phyloP scores from a whole-genome alignment of 2,888 invertebrate genomes.

The Plebejus anna region DNA sequence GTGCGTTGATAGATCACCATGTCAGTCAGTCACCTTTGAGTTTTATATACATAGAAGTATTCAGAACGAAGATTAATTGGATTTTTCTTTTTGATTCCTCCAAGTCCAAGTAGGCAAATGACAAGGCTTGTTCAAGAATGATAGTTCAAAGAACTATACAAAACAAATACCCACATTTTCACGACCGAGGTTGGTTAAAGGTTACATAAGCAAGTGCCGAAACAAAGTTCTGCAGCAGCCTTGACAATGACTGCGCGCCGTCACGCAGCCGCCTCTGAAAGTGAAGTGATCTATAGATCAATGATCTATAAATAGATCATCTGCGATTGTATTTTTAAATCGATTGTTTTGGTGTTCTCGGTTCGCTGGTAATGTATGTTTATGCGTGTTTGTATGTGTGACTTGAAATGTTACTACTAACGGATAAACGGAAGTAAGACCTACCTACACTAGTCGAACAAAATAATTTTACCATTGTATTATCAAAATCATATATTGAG shows the following conservation, averaged over 20 bases:
- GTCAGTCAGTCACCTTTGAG: too few species aligned
- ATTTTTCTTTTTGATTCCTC: too few species aligned
- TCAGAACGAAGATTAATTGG: too few species aligned
- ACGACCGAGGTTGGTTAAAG: slow-evolving; percentile 21
- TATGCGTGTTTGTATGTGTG: not conserved
- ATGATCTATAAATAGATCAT: slow-evolving; percentile 30
- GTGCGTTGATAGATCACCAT: too few species aligned
- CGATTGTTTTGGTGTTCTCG: slow-evolving; percentile 13
- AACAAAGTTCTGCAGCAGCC: slow-evolving; percentile 33
- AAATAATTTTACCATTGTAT: too few species aligned
- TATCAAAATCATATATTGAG: not conserved
- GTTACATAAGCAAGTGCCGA: slow-evolving; percentile 33
- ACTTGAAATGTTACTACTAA: not conserved
- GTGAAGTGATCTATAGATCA: slow-evolving; percentile 32
- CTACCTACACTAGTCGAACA: not conserved
- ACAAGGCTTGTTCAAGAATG: not conserved
- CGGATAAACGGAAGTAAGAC: not conserved
- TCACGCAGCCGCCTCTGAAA: slow-evolving; percentile 32
- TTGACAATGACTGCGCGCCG: slow-evolving; percentile 38
- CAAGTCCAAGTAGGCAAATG: not conserved
- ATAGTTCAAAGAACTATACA: not conserved
- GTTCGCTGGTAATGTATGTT: not conserved
- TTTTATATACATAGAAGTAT: too few species aligned
- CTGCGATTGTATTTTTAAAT: slow-evolving; percentile 22
- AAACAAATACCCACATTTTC: not conserved